Conservation (phyloP, 1,140 invertebrate genomes). For the Panagrolaimus sp. region DNA sequence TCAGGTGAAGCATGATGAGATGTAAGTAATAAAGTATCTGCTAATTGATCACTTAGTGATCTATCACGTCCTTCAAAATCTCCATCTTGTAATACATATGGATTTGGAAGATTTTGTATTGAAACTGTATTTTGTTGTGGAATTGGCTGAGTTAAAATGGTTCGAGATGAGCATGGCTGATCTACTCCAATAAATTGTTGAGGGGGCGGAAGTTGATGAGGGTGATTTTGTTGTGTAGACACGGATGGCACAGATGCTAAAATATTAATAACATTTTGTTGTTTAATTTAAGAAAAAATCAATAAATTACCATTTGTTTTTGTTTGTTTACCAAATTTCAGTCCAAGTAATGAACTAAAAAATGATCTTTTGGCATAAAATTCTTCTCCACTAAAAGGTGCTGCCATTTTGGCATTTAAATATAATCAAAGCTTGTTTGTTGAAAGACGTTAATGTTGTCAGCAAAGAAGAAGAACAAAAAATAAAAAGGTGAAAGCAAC, state of each 20-base stretch:
- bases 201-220: conserved; percentile 5
- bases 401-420: conserved; percentile 20
- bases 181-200: conserved; percentile 6
- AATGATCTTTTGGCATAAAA: conserved; percentile 13
- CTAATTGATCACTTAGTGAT: conserved; percentile 24
- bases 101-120: background rate
- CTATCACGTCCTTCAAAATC: conserved; percentile 3
- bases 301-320: too few relatives aligned
- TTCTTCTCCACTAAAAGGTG: conserved; percentile 39
- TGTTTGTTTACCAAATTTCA: background rate
- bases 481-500: conserved; percentile 5
- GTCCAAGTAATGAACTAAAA: conserved; percentile 1
- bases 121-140: background rate
- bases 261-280: background rate
- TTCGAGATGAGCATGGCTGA: conserved; percentile 28
- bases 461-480: conserved; percentile 7
- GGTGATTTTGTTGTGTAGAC: background rate
- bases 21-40: conserved; percentile 18
- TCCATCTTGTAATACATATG: background rate
- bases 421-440: background rate
- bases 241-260: conserved; percentile 19
- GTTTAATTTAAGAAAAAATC: background rate
- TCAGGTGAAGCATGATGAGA: conserved; percentile 12
- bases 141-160: background rate
- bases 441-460: background rate